Conservation (phyloP, 2,888 invertebrate genomes). For the Noctua janthina region DNA sequence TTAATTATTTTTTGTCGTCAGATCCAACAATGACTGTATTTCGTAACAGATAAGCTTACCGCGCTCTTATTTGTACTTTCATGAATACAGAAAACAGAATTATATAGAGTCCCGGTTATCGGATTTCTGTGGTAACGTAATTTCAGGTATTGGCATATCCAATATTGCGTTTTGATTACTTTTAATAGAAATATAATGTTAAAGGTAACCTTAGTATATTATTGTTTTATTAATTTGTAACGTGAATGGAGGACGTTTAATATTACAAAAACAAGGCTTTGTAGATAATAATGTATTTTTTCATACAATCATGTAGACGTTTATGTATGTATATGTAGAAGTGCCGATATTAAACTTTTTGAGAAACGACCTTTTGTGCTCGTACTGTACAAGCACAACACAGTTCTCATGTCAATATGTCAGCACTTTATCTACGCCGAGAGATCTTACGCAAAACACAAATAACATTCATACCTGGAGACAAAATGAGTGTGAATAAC, state of each 20-base stretch:
- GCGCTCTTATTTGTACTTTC: conserved; percentile 38
- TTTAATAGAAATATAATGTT: conserved; percentile 35
- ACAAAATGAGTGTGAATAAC: too few relatives aligned
- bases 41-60: conserved; percentile 7
- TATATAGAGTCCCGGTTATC: conserved; percentile 33
- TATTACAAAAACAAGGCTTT: background rate
- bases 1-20: conserved; percentile 7
- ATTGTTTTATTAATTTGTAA: conserved; percentile 1
- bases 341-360: background rate
- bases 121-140: conserved; percentile 36
- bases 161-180: conserved; percentile 37
- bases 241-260: background rate
- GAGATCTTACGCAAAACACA: background rate
- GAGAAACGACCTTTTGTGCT: background rate
- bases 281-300: background rate
- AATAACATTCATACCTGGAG: too few relatives aligned
- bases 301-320: background rate
- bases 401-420: background rate
- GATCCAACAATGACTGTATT: conserved; percentile 14
- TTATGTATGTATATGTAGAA: background rate
- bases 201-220: conserved; percentile 8
- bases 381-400: background rate
- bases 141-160: conserved; percentile 43
- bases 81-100: conserved; percentile 34
- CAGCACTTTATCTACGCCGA: background rate